Base-by-base conservation (phyloP, 2,888 invertebrate species). In the Rapana venosa region DNA sequence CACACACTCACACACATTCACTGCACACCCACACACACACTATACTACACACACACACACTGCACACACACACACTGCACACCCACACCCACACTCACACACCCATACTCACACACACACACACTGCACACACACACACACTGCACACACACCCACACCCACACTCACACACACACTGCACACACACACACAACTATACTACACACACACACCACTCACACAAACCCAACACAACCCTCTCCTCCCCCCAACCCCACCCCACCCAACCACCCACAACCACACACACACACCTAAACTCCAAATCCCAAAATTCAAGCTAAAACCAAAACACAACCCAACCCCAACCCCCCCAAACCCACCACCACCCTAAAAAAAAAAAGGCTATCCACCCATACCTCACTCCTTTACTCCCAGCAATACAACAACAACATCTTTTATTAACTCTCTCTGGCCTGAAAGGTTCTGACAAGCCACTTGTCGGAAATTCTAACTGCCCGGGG, bases 81-180 rank as follows among this genome's bases (percentile, higher is more conserved):
- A 58, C 58, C 8, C 58, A 15, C 58, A 15, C 58, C 8, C 58
- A 58, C 58, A 58, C 58, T 13, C 58, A 58, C 58, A 58, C 58
- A 15, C 58, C 11, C 58, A 58, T 32, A 77, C 20, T 5, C 77
- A 77, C 20, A 77, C 77, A 77, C 20, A 77, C 70, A 70, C 70
- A 70, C 70, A 70, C 70, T 70, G 22, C 30, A 56, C 15, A 56
- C 56, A 56, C 83, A 47, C 85, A 30, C 47, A 17, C 58, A 30
- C 58, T n/a, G 58, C 70, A 70, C 70, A 70, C 70, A 26, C 70
- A 70, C 70, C 13, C 70, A 26, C 70, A 22, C 70, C 5, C 85
- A 85, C 85, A 85, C 85, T 47, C 85, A 26, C 35, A 36, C 36
- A 56, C 85, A 85, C 47, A 85, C 11, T n/a, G 22, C 74, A n/a